Base-by-base conservation (phyloP, 2,888 invertebrate genomes). In the Palloptera scutellata region DNA sequence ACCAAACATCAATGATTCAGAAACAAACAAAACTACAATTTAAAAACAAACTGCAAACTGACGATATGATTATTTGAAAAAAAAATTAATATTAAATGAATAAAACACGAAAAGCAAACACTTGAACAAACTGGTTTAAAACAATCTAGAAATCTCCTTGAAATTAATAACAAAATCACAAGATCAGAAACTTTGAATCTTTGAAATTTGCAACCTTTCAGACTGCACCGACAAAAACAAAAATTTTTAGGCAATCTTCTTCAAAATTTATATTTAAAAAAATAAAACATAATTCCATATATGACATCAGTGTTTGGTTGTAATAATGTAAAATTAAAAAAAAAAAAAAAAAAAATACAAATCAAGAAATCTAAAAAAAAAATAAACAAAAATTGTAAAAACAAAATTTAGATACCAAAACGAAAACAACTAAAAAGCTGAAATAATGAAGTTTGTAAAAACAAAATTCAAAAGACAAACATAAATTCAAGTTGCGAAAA, bases 161-260 rank as follows among this genome's bases (percentile, higher is more conserved):
- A 48, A 48, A 48, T 48, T 48, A n/a, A 12, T 48, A 48, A n/a
- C 74, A 70, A 71, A n/a, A 30, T 30, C 30, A 30, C 30, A 30
- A 30, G 6, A 30, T 30, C 30, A 30, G 30, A 4, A 2, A 30
- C 30, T 30, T 30, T 30, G 30, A 30, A 30, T 4, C 30, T 30
- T 30, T 30, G 30, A 30, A 72, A 74, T 68, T 67, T 11, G 72
- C 74, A 74, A 78, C 76, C 61, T 65, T 79, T 77, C 78, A 78
- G 79, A 79, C 79, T 79, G 79, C 79, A 79, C 68, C 45, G 6
- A 60, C 60, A 12, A 13, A 43, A 19, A 15, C 42, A 43, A 59
- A 51, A 13, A 48, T 48, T 10, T 15, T 48, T 48, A 48, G 48
- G 30, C 30, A 30, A 30, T 30, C 48, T n/a, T 48, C 15, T 4